A percentile compares a stretch with the other conserved stretches of the same genome.
Conservation (phyloP, 2,888 invertebrate genomes). For the Cremastinae sp. region DNA sequence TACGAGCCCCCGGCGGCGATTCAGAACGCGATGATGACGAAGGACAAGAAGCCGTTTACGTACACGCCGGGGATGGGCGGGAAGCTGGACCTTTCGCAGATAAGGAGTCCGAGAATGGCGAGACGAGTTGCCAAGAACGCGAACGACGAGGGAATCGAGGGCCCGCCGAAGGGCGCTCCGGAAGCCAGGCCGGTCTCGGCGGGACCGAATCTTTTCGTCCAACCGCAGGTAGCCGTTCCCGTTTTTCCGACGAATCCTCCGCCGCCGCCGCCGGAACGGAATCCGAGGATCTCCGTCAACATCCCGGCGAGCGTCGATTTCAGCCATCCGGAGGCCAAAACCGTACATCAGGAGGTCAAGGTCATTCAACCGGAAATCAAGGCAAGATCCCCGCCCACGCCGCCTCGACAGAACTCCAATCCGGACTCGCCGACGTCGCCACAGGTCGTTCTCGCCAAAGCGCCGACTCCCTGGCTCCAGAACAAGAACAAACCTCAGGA, state of each 20-base stretch:
- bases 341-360: too few species aligned
- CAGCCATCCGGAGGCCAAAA: conserved; percentile 40
- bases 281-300: conserved; percentile 53
- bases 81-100: conserved; percentile 91
- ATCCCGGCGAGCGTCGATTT: conserved; percentile 56
- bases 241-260: conserved; percentile 83
- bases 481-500: conserved; percentile 78
- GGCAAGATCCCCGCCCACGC: conserved; percentile 60
- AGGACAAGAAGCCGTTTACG: conserved; percentile 98
- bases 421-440: conserved; percentile 73
- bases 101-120: conserved; percentile 94
- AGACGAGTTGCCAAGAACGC: conserved; percentile 87
- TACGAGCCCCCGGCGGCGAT: conserved; percentile 93
- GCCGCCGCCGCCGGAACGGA: conserved; percentile 70
- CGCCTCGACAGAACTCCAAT: conserved; percentile 68
- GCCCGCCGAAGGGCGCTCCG: conserved; percentile 80
- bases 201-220: conserved; percentile 76
- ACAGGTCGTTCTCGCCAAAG: conserved; percentile 82
- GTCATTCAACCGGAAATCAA: conserved; percentile 70
- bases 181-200: conserved; percentile 30
- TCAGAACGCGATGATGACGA: conserved; percentile 96
- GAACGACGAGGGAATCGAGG: conserved; percentile 85
- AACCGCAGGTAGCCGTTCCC: conserved; percentile 85
- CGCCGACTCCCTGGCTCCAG: conserved; percentile 84
- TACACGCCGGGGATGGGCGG: conserved; percentile 93